phyloP scores from a whole-genome alignment of 1,140 invertebrate genomes.

The Orius insidiosus region DNA sequence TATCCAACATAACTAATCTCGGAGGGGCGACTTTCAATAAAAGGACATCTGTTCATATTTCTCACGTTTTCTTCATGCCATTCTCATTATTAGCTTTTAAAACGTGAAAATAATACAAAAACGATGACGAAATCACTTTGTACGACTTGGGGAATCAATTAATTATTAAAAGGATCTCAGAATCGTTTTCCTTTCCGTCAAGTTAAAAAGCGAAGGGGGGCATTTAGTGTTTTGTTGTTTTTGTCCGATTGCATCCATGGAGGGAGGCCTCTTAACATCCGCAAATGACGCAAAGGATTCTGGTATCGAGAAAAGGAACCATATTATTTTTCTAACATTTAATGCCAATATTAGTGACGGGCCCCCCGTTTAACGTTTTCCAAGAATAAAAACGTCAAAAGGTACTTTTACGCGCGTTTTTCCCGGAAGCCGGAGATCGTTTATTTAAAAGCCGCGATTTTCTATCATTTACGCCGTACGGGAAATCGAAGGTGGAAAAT shows the following conservation, averaged over 20 bases:
- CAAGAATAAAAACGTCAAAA: background rate
- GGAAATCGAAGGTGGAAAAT: too few species aligned
- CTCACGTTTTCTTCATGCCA: too few species aligned
- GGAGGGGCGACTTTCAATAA: too few species aligned
- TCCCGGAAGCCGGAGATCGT: background rate
- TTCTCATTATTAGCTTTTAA: too few species aligned
- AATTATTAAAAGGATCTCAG: too few species aligned
- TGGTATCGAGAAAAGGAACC: slow-evolving; percentile 20
- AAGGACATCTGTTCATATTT: too few species aligned
- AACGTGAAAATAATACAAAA: too few species aligned
- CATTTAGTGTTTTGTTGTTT: slow-evolving; percentile 17
- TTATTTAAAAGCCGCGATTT: background rate
- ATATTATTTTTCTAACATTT: slow-evolving; percentile 21
- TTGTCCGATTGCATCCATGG: slow-evolving; percentile 20
- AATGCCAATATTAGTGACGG: slow-evolving; percentile 15
- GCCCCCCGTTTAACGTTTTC: background rate
- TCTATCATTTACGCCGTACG: background rate
- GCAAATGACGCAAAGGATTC: slow-evolving; percentile 21
- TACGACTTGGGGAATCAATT: too few species aligned
- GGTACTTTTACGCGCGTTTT: background rate
- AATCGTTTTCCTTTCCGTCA: too few species aligned
- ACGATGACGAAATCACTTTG: too few species aligned
- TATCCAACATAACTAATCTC: too few species aligned
- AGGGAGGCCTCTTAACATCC: slow-evolving; percentile 17
- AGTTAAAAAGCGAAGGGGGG: too few species aligned